phyloP scores from a whole-genome alignment of 2,113 vertebrate genomes.

The Ceratotherium simum region DNA sequence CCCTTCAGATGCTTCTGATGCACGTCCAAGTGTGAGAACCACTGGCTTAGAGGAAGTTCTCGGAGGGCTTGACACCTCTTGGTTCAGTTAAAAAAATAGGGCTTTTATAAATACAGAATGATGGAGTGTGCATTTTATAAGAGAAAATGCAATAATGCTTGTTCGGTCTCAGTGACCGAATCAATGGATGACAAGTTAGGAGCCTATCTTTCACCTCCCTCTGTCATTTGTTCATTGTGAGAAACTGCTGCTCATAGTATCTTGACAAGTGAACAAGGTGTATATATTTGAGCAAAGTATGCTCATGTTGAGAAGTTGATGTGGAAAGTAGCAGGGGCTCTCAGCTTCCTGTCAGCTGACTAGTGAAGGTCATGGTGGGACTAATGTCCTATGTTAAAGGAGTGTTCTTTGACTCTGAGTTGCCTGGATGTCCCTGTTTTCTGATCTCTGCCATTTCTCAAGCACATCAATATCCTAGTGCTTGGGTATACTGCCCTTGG shows the following conservation, averaged over 20 bases:
- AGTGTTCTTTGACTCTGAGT: neutral
- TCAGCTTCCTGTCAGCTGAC: neutral
- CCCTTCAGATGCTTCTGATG: neutral
- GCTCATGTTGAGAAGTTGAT: neutral
- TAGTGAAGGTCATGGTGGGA: neutral
- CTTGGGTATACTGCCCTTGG: too few species aligned
- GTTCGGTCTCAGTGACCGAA: neutral
- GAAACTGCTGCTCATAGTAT: neutral
- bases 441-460: neutral
- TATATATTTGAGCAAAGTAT: accelerated
- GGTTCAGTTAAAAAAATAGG: neutral
- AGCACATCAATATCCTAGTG: too few species aligned
- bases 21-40: neutral
- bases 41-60: neutral
- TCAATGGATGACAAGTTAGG: neutral
- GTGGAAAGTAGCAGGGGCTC: neutral
- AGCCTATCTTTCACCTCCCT: neutral
- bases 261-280: neutral
- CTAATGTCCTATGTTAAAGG: neutral
- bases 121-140: neutral
- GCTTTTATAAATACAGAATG: neutral
- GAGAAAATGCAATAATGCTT: neutral
- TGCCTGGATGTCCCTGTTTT: neutral
- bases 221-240: neutral
- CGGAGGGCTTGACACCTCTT: neutral